These are phyloP conservation scores for Trichogramma evanescens DNA, from an alignment of 2,888 invertebrate species.

Conservation along the genomic window DNA sequence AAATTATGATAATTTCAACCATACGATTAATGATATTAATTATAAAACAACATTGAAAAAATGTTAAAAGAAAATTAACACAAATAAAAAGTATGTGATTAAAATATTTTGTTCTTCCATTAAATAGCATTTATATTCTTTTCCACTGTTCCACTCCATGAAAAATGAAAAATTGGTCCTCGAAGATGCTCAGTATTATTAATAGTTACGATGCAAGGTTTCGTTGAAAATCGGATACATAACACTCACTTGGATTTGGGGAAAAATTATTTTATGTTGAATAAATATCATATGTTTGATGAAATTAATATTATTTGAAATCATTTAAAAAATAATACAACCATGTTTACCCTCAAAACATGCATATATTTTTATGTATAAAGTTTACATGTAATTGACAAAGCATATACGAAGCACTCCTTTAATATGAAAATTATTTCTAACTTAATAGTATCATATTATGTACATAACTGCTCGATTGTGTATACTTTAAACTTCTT, in stretches of 20 bases:
- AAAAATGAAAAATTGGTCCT: too few relatives aligned
- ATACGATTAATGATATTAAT: constrained; percentile 19
- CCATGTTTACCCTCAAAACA: constrained; percentile 9
- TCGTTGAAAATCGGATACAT: too few relatives aligned
- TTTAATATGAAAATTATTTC: constrained; percentile 1
- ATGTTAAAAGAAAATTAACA: constrained; percentile 18
- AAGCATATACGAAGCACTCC: constrained; percentile 19
- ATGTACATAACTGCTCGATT: constrained; percentile 17
- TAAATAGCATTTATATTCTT: neutral
- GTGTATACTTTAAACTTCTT: constrained; percentile 11
- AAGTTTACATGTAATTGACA: constrained; percentile 10
- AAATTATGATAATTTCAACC: constrained; percentile 18
- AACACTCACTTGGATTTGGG: too few relatives aligned
- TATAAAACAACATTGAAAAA: constrained; percentile 14
- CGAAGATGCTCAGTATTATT: too few relatives aligned
- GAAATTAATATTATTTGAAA: neutral
- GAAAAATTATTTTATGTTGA: neutral
- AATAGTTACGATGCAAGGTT: too few relatives aligned
- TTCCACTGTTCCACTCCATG: too few relatives aligned
- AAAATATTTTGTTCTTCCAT: constrained; percentile 13
- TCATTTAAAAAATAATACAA: neutral
- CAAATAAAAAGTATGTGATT: constrained; percentile 20
- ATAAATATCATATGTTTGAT: neutral
- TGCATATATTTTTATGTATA: constrained; percentile 13
- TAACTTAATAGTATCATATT: constrained; percentile 9